Conservation (phyloP, 53 echinoderm and acorn worm genomes). For the Pentamera pediparva region DNA sequence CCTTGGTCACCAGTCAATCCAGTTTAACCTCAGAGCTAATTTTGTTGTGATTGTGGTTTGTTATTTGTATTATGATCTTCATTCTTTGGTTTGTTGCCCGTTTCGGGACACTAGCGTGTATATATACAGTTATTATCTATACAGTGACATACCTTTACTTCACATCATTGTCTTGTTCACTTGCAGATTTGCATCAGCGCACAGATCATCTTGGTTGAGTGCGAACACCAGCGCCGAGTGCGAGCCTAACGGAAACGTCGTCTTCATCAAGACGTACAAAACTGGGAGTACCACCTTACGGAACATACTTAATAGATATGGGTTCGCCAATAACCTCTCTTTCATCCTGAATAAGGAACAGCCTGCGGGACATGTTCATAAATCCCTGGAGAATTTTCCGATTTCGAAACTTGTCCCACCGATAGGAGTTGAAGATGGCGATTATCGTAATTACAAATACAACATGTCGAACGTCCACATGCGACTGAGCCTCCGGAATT, state of each 20-base stretch:
- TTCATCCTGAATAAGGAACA: conserved; percentile 31
- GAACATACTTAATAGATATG: conserved; percentile 43
- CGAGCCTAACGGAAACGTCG: conserved; percentile 25
- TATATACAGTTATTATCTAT: no score
- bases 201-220: not conserved
- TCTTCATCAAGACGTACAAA: conserved; percentile 54
- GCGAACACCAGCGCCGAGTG: not conserved
- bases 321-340: conserved; percentile 28
- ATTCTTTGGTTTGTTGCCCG: no score
- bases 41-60: no score
- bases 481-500: conserved; percentile 19
- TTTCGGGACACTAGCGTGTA: no score
- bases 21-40: no score
- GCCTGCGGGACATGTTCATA: conserved; percentile 35
- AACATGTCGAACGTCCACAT: conserved; percentile 46
- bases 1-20: no score
- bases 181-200: no score
- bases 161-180: no score
- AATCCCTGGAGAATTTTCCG: conserved; percentile 2
- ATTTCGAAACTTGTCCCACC: conserved; percentile 37
- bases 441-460: conserved; percentile 36
- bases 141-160: no score
- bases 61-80: no score
- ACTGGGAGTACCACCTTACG: conserved; percentile 56
- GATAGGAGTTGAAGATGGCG: conserved; percentile 9